Evolutionary conservation across 1,140 invertebrate genomes (phyloP).

Genomic region (Drosophila littoralis): DNA sequence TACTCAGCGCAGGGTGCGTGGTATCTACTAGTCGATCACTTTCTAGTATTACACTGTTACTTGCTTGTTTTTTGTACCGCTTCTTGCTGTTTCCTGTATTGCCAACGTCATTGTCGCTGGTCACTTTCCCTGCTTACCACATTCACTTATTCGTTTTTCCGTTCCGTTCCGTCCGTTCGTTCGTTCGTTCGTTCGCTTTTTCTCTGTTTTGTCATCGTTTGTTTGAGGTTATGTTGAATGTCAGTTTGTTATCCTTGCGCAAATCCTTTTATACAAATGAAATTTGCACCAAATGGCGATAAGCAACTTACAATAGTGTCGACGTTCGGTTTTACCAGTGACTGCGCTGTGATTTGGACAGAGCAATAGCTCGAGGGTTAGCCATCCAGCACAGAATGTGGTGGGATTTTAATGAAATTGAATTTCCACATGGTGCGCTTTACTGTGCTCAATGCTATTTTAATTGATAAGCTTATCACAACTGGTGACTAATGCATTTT

Average conservation of each 20-base stretch:
- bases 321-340: conserved; percentile 7
- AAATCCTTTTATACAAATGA: conserved; percentile 84
- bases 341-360: conserved; percentile 2
- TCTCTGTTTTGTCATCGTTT: conserved; percentile 55
- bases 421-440: conserved; percentile 7
- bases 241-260: conserved; percentile 81
- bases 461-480: conserved; percentile 32
- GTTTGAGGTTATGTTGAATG: conserved; percentile 83
- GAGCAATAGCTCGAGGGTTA: conserved; percentile 6
- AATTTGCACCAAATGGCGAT: conserved; percentile 81
- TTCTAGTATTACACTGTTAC: background rate
- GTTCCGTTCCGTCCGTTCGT: conserved; percentile 34
- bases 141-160: conserved; percentile 48
- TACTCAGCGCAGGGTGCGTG: background rate
- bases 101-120: conserved; percentile 75
- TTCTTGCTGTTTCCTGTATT: conserved; percentile 59
- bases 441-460: background rate
- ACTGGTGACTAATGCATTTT: conserved; percentile 29
- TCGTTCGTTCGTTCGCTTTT: conserved; percentile 21
- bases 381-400: conserved; percentile 17
- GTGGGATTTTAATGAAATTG: conserved; percentile 59
- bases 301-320: conserved; percentile 78
- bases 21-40: background rate
- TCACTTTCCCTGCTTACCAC: conserved; percentile 72
- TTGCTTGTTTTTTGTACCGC: conserved; percentile 33